Conservation (phyloP, 1,140 invertebrate species). For the Macrobrachium rosenbergii region DNA sequence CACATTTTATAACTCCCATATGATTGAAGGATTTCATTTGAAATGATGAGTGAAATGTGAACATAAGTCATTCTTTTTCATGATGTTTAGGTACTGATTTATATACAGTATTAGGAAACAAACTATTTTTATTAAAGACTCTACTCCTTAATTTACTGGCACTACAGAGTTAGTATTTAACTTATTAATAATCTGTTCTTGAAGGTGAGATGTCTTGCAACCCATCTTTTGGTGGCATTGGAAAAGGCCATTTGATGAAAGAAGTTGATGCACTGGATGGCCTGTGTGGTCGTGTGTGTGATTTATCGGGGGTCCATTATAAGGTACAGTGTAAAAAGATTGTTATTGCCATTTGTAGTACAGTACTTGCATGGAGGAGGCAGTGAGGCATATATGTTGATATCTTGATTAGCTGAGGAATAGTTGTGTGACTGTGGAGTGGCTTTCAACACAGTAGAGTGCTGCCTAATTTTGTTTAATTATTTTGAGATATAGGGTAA, state of each 20-base stretch:
- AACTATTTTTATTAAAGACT: neutral
- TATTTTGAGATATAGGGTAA: no score
- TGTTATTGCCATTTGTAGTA: neutral
- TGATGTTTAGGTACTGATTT: neutral
- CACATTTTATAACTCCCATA: neutral
- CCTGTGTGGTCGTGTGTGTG: constrained; percentile 87
- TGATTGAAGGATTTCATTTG: neutral
- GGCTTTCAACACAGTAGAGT: no score
- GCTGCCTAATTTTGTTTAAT: no score
- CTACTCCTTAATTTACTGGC: neutral
- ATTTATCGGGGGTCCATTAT: constrained; percentile 83
- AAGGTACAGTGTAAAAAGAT: constrained; percentile 71
- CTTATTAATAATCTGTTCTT: constrained; percentile 59
- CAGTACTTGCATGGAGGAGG: neutral
- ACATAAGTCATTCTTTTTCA: no score
- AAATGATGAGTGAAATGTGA: neutral
- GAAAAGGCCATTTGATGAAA: constrained; percentile 93
- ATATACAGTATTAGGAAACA: constrained; percentile 34
- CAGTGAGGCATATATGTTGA: neutral
- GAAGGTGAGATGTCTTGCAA: constrained; percentile 96
- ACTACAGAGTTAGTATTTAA: neutral
- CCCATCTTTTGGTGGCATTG: constrained; percentile 95
- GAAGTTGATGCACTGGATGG: constrained; percentile 95
- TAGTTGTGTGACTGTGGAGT: no score
- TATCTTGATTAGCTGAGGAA: no score